Conservation (phyloP, 2,797 vertebrate genomes). For the Eulemur albifrons region DNA sequence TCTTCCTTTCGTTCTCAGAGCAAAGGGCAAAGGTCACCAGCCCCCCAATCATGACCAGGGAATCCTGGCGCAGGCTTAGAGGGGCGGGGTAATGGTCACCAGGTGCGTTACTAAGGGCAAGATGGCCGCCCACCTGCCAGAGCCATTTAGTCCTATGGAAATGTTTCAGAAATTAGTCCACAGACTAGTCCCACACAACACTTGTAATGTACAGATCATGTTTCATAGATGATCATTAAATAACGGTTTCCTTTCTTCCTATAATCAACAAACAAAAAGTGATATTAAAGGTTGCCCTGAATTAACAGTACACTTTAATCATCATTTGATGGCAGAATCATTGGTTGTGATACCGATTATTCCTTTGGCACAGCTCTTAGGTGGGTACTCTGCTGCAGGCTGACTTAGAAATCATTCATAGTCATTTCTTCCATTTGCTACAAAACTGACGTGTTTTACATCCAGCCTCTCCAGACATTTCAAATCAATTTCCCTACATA, state of each 20-base stretch:
- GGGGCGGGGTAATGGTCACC: not conserved
- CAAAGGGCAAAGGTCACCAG: not conserved
- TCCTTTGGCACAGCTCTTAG: not conserved
- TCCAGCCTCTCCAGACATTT: not conserved
- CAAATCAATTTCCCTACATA: not conserved
- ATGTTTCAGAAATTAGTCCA: not conserved
- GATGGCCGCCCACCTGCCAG: not conserved
- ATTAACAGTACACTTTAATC: slow-evolving; percentile 23
- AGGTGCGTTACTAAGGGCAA: not conserved
- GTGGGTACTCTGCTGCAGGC: not conserved
- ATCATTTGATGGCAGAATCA: not conserved
- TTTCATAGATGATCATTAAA: not conserved
- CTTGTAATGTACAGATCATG: not conserved
- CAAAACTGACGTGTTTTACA: not conserved
- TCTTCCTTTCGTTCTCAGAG: not conserved
- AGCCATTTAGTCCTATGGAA: not conserved
- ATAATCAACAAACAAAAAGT: not conserved
- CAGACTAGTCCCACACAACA: not conserved
- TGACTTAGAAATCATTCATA: not conserved
- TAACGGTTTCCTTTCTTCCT: not conserved
- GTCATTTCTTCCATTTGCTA: not conserved
- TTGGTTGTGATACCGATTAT: not conserved
- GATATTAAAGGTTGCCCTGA: not conserved
- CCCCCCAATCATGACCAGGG: not conserved
- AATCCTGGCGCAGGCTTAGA: not conserved